phyloP scores from a whole-genome alignment of 64 coral and sea anemone species.

The Montipora sp. region DNA sequence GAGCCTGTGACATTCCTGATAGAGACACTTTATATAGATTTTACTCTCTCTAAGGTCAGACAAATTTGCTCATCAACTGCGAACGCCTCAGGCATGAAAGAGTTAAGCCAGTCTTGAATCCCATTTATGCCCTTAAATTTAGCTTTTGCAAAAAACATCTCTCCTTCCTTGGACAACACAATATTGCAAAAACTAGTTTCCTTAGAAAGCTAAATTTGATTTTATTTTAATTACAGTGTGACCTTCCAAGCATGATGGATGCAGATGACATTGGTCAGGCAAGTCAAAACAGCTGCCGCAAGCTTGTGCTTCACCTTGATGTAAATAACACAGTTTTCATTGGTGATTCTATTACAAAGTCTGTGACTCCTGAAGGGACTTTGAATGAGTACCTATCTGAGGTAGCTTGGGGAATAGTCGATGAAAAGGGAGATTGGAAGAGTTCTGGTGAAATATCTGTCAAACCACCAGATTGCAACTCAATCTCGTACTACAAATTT shows the following conservation, averaged over 20 bases:
- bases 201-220: background rate
- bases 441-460: slow-evolving; percentile 35
- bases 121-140: no score
- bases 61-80: no score
- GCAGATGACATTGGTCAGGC: background rate
- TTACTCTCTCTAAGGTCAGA: no score
- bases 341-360: slow-evolving; percentile 80
- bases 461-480: slow-evolving; percentile 21
- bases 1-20: no score
- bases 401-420: slow-evolving; percentile 67
- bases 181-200: no score
- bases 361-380: slow-evolving; percentile 61
- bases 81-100: no score
- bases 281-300: slow-evolving; percentile 16
- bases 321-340: slow-evolving; percentile 89
- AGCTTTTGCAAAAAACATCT: no score
- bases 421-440: slow-evolving; percentile 51
- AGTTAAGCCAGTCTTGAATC: no score
- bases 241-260: background rate
- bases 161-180: no score
- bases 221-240: background rate
- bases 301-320: slow-evolving; percentile 84
- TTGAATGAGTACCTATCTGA: slow-evolving; percentile 84
- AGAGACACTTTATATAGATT: no score
- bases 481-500: slow-evolving; percentile 75